Percentiles rank a stretch among this genome's conserved stretches.
Conservation (phyloP, 2,888 invertebrate genomes). For the Troglohyphantes excavatus region DNA sequence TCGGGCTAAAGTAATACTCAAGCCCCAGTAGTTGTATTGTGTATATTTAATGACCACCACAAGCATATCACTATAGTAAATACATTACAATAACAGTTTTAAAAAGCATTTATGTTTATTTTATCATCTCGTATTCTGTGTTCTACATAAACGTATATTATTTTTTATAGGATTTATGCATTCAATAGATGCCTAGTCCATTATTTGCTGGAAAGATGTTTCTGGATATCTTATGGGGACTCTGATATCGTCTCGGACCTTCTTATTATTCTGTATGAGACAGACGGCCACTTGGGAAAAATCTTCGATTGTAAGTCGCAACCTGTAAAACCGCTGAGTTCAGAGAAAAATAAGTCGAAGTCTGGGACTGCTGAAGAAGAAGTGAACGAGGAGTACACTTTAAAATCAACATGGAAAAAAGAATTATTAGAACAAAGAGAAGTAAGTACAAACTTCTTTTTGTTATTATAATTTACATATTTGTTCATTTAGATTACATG, state of each 20-base stretch:
- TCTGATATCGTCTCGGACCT: slow-evolving; percentile 48
- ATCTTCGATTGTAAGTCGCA: slow-evolving; percentile 22
- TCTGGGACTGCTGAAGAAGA: background rate
- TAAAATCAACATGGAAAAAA: slow-evolving; percentile 39
- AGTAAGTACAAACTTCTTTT: background rate
- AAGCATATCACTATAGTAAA: too few relatives aligned
- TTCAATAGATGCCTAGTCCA: slow-evolving; percentile 31
- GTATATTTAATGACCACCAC: too few relatives aligned
- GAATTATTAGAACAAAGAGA: background rate
- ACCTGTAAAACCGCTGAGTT: background rate
- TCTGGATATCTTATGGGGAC: slow-evolving; percentile 58
- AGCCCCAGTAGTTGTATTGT: too few relatives aligned
- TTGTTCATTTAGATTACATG: too few relatives aligned
- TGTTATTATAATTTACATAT: too few relatives aligned
- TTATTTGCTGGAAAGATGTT: slow-evolving; percentile 62
- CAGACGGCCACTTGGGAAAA: slow-evolving; percentile 58
- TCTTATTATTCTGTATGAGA: slow-evolving; percentile 9
- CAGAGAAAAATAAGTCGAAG: background rate
- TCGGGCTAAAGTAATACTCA: too few relatives aligned
- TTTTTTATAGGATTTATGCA: slow-evolving; percentile 13
- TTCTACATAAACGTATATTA: too few relatives aligned
- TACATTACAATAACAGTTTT: too few relatives aligned
- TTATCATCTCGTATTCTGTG: too few relatives aligned
- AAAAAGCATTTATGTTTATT: too few relatives aligned
- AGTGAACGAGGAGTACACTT: background rate